These are phyloP conservation scores for Stratiolaelaps scimitus DNA, from an alignment of 1,140 invertebrate genomes.

Conservation along the genomic window DNA sequence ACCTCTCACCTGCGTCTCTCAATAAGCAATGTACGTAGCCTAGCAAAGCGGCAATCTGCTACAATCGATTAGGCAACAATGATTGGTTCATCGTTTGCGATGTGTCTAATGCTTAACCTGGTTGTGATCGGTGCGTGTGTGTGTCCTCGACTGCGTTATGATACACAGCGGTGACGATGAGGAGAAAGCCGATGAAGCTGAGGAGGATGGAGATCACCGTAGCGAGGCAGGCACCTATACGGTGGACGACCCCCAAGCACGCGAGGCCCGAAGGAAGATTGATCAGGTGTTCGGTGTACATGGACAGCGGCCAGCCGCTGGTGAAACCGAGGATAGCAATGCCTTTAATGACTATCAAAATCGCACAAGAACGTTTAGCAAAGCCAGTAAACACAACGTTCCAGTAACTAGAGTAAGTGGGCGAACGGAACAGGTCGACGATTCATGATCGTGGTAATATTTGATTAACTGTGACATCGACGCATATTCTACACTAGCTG, in stretches of 20 bases:
- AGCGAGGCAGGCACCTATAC: slow-evolving; percentile 78
- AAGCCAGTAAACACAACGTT: slow-evolving; percentile 29
- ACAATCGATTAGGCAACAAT: no score
- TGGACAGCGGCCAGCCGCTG: slow-evolving; percentile 19
- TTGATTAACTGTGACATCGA: no score
- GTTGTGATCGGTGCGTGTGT: no score
- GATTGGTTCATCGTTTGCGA: no score
- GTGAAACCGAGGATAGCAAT: background rate
- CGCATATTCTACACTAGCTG: no score
- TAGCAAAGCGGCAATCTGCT: no score
- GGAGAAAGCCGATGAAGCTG: background rate
- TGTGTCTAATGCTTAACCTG: no score
- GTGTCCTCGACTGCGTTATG: no score
- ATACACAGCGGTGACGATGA: background rate
- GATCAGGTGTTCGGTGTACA: slow-evolving; percentile 57
- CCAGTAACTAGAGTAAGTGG: slow-evolving; percentile 31
- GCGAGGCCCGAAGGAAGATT: slow-evolving; percentile 70
- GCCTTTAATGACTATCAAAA: slow-evolving; percentile 30
- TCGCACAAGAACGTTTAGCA: slow-evolving; percentile 30
- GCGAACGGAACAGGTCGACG: no score
- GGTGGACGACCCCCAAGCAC: slow-evolving; percentile 62
- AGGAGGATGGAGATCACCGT: slow-evolving; percentile 38
- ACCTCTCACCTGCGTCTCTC: no score
- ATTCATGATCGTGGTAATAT: no score
- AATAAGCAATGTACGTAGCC: no score